Evolutionary conservation across 2,888 invertebrate genomes (phyloP), one percentile per base, ranked within the genome.

Genomic region (Sinelater perroti): DNA sequence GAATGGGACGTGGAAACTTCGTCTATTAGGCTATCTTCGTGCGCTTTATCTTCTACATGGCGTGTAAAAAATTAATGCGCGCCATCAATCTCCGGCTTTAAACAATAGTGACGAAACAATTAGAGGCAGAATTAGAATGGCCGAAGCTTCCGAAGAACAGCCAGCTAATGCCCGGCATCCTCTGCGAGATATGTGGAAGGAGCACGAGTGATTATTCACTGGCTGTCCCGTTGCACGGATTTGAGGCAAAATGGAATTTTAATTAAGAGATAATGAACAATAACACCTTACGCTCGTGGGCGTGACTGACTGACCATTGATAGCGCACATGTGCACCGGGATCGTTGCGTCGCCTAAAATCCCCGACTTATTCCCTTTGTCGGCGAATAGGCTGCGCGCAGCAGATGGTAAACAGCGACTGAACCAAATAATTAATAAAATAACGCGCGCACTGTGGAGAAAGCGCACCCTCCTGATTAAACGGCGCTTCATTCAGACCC

Each of bases 401-500:
- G 24, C 14, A 28, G 8, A 28, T 14, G 16, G 18, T 35, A 13
- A 50, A 36, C 11, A 36, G 26, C 6, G 28, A 33, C 42, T 44
- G 36, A 40, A 42, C 21, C 18, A 33, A 40, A 56, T 33, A 56
- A 40, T 51, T 57, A 28, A 45, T 57, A 45, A 51, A 51, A 57
- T 45, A 56, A 51, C 51, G 51, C 45, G 14, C 18, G 33, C 50
- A 45, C 49, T 54, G 26, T 49, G 30, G 24, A 10, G 45, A 50
- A 52, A 59, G 45, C 45, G 57, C 63, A 63, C 65, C 62, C 58
- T 61, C 65, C 70, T 73, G 72, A 72, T 72, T 71, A 73, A 74
- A 70, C 65, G 69, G 62, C 59, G 68, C 68, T 71, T 70, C 70
- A 72, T 73, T 72, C 70, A 71, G 70, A 72, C 66, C 70, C 70